Percentiles rank a stretch among this genome's conserved stretches.
These are phyloP conservation scores for Pimpla rufipes DNA, from an alignment of 2,888 invertebrate genomes.

Conservation along the genomic window DNA sequence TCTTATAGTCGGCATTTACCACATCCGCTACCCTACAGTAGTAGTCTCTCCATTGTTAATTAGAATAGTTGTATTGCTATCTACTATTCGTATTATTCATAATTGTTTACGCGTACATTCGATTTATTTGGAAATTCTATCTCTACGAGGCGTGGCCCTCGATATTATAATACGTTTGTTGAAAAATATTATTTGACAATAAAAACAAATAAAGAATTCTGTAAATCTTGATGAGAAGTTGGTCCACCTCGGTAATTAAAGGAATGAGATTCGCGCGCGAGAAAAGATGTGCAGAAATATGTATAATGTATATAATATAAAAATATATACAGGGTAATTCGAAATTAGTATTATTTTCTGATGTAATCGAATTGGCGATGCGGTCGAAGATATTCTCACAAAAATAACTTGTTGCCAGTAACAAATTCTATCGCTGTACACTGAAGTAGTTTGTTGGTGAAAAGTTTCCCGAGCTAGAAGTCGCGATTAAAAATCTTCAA, in stretches of 20 bases:
- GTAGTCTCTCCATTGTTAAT: conserved; percentile 32
- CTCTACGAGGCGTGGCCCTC: neutral
- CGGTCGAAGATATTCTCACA: no score
- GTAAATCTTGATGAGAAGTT: conserved; percentile 15
- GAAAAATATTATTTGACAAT: conserved; percentile 3
- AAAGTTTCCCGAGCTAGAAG: no score
- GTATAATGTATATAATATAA: neutral
- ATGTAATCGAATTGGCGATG: no score
- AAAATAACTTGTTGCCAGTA: no score
- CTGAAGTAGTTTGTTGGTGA: no score
- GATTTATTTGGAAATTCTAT: conserved; percentile 17
- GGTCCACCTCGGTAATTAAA: neutral
- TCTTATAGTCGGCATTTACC: conserved; percentile 30
- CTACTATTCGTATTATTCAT: conserved; percentile 20
- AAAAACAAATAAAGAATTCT: conserved; percentile 9
- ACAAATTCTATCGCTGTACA: no score
- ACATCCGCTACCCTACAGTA: conserved; percentile 25
- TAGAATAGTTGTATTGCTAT: conserved; percentile 22
- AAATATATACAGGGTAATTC: conserved; percentile 10
- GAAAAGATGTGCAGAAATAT: neutral
- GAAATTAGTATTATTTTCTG: conserved; percentile 14
- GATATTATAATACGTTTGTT: conserved; percentile 13
- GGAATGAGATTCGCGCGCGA: neutral
- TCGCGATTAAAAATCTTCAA: no score
- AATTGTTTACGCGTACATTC: conserved; percentile 17